Evolutionary conservation across 53 echinoderm and acorn worm species (phyloP).

Genomic region (Hippasteria phrygiana): DNA sequence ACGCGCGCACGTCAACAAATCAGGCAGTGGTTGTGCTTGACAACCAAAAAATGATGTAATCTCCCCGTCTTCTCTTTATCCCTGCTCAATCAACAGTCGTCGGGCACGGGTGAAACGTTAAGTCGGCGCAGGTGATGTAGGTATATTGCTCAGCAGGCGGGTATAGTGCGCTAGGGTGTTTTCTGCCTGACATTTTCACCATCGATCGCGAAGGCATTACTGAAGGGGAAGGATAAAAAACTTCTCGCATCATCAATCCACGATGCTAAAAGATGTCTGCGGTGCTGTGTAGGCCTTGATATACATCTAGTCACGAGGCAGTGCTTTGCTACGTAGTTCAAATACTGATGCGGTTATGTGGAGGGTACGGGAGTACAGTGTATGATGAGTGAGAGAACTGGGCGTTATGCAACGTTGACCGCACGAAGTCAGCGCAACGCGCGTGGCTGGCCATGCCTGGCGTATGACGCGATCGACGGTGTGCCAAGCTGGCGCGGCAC

Average conservation of each 20-base stretch:
- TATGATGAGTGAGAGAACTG: neutral
- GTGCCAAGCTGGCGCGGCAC: neutral
- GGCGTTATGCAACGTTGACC: constrained; percentile 31
- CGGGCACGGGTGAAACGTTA: neutral
- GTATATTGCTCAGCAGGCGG: constrained; percentile 8
- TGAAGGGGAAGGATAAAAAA: neutral
- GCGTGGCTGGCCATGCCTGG: constrained; percentile 31
- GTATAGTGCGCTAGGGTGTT: neutral
- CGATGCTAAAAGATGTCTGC: neutral
- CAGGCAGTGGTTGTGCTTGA: neutral
- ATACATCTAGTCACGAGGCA: neutral
- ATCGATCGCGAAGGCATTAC: neutral
- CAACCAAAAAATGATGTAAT: constrained; percentile 25
- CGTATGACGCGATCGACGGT: neutral
- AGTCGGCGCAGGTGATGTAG: constrained; percentile 12
- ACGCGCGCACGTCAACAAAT: neutral
- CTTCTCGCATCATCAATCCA: neutral
- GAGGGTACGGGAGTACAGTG: neutral
- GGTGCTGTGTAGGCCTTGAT: neutral
- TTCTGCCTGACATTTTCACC: neutral
- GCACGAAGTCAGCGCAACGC: neutral
- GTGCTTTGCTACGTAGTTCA: neutral
- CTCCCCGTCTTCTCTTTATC: neutral
- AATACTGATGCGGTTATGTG: neutral
- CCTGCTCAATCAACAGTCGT: constrained; percentile 35